Conservation (phyloP, 2,797 vertebrate species). For the Acanthiza pusilla region DNA sequence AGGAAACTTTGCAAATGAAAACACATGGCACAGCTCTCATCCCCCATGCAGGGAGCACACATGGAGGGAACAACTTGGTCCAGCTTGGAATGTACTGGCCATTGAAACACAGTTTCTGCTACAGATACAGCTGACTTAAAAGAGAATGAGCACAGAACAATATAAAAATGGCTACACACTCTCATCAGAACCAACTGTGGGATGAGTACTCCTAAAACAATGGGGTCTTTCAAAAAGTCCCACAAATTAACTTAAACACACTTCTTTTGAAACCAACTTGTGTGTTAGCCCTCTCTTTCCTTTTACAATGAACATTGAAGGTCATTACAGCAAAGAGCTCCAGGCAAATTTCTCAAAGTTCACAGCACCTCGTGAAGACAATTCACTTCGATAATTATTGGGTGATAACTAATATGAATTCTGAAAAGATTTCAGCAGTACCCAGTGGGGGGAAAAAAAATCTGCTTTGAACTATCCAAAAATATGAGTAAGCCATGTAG, state of each 20-base stretch:
- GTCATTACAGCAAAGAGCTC: neutral
- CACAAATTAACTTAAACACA: conserved; percentile 8
- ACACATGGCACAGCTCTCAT: neutral
- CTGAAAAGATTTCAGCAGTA: conserved; percentile 30
- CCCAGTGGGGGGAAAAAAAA: neutral
- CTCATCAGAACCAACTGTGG: conserved; percentile 7
- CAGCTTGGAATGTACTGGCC: neutral
- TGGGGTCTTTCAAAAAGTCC: neutral
- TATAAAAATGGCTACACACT: neutral
- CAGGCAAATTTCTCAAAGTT: conserved; percentile 47
- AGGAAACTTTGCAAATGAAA: conserved; percentile 4
- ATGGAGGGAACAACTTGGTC: neutral
- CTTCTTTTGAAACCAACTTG: neutral
- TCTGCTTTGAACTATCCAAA: conserved; percentile 59
- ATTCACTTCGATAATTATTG: conserved; percentile 35
- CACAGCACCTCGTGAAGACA: conserved; percentile 3
- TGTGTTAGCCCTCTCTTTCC: neutral
- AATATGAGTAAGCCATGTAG: conserved; percentile 64
- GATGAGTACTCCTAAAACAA: conserved; percentile 31
- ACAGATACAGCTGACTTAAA: neutral
- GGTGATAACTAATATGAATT: neutral
- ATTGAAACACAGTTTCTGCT: neutral
- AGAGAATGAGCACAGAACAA: neutral
- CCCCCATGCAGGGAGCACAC: neutral
- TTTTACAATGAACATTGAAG: conserved; percentile 6